phyloP scores from a whole-genome alignment of 2,113 vertebrate species.

The Eurystomus gularis region DNA sequence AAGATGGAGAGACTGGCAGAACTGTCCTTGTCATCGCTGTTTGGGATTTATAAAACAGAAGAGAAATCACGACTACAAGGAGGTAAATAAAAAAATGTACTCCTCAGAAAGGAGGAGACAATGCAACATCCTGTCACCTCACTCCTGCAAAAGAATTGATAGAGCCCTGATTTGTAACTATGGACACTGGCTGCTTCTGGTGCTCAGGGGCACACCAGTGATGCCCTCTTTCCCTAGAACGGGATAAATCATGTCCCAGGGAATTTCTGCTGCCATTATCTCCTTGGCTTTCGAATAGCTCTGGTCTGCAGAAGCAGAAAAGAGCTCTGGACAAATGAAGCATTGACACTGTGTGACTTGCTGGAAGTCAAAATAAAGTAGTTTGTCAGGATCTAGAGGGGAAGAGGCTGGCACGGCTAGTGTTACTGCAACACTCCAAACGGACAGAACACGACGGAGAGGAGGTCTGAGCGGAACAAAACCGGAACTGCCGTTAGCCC shows the following conservation, averaged over 20 bases:
- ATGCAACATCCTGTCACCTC: neutral
- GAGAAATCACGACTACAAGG: conserved; percentile 87
- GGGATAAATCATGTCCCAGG: neutral
- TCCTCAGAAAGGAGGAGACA: neutral
- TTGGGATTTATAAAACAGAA: conserved; percentile 79
- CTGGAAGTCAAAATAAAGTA: neutral
- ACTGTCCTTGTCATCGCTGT: conserved; percentile 76
- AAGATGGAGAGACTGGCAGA: conserved; percentile 81
- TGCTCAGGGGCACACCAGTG: neutral
- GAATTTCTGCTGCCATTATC: neutral
- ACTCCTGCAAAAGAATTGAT: neutral
- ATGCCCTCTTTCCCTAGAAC: neutral
- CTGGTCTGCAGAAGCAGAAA: neutral
- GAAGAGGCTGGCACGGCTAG: neutral
- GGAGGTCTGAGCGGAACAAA: neutral
- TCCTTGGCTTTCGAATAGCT: neutral
- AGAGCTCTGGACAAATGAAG: neutral
- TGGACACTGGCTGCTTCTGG: neutral
- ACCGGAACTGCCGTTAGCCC: neutral
- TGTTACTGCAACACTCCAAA: neutral
- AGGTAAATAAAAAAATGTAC: conserved; percentile 71
- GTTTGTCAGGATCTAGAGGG: neutral
- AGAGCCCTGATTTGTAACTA: neutral
- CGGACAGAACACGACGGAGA: neutral
- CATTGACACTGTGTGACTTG: neutral